A percentile compares a stretch with the other conserved stretches of the same genome.
Evolutionary conservation across 30 jellyfish, hydroid and myxozoan species (phyloP).

Genomic region (Aurelia coerulea): DNA sequence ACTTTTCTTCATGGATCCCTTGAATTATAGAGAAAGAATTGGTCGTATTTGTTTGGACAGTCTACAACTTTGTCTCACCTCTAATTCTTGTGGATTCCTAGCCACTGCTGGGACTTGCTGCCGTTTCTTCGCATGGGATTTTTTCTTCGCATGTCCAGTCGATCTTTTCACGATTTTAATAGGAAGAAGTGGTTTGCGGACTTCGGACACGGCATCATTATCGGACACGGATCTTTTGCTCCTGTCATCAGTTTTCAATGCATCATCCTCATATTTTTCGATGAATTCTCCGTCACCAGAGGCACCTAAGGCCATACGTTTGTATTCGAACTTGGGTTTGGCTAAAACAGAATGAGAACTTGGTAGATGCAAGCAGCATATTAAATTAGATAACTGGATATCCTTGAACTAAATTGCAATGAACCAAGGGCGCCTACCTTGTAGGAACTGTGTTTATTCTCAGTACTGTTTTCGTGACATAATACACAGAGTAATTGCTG

Average conservation of each 20-base stretch:
- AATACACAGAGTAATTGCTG: no score
- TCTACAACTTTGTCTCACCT: not conserved
- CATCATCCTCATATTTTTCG: constrained; percentile 64
- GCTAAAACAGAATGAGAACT: constrained; percentile 5
- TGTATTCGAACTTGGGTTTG: constrained; percentile 80
- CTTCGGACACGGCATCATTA: constrained; percentile 19
- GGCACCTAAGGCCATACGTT: constrained; percentile 88
- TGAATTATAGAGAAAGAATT: no score
- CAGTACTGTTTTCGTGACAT: no score
- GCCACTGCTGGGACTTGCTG: constrained; percentile 17
- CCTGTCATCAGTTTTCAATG: constrained; percentile 37
- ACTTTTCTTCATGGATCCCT: no score
- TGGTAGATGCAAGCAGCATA: no score
- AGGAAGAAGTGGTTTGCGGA: constrained; percentile 20
- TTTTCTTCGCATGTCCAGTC: constrained; percentile 1
- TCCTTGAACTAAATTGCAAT: no score
- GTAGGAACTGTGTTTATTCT: no score
- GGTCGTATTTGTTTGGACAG: no score
- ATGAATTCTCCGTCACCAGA: constrained; percentile 95
- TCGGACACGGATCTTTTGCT: constrained; percentile 45
- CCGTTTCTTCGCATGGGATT: constrained; percentile 35
- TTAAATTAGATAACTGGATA: no score
- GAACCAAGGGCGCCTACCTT: no score
- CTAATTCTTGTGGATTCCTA: constrained; percentile 31
- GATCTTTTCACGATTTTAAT: constrained; percentile 34